phyloP scores from a whole-genome alignment of 1,140 invertebrate species.

The Pseudomyrmex pallidus region DNA sequence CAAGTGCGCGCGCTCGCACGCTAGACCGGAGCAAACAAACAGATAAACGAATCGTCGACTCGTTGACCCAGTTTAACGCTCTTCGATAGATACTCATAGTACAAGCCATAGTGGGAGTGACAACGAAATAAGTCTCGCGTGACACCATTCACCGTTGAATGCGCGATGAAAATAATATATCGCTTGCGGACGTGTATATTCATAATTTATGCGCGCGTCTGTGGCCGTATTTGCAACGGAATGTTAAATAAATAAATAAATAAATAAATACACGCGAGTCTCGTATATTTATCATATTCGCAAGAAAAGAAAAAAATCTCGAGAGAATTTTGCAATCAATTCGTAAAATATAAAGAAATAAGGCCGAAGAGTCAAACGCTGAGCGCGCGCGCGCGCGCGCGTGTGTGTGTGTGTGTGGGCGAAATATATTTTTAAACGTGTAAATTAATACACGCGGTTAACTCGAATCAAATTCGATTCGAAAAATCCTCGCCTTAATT shows the following conservation, averaged over 20 bases:
- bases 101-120: constrained; percentile 40
- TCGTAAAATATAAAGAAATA: background rate
- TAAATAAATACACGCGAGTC: background rate
- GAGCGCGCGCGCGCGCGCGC: no score
- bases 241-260: constrained; percentile 19
- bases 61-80: constrained; percentile 67
- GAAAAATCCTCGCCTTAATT: no score
- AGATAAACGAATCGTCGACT: constrained; percentile 72
- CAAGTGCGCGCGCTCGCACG: background rate
- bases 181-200: constrained; percentile 3
- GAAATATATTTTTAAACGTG: no score
- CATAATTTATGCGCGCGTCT: constrained; percentile 4
- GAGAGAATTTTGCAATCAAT: background rate
- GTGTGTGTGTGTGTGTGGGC: no score
- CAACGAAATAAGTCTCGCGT: constrained; percentile 38
- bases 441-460: no score
- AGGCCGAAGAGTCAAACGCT: no score
- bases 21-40: constrained; percentile 64
- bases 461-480: no score
- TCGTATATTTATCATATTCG: background rate
- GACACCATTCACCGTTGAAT: constrained; percentile 39
- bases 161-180: constrained; percentile 38
- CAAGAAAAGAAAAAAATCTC: no score
- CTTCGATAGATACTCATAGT: constrained; percentile 54
- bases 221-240: background rate